phyloP scores from a whole-genome alignment of 1,140 invertebrate species.

The Drosophila suzukii region DNA sequence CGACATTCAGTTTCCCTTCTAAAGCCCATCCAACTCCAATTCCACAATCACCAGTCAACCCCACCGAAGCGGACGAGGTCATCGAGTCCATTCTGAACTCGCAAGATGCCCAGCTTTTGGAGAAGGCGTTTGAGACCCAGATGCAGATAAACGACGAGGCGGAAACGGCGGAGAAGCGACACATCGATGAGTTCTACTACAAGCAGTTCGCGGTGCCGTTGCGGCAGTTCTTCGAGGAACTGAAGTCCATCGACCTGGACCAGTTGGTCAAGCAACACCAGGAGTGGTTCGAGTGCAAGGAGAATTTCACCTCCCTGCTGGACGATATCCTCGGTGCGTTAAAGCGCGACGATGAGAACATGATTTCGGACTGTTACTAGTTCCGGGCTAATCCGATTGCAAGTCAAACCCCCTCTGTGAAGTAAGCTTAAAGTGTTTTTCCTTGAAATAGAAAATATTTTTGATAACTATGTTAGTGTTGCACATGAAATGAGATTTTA shows the following conservation, averaged over 20 bases:
- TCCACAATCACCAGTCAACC: slow-evolving; percentile 20
- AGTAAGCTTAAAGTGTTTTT: slow-evolving; percentile 37
- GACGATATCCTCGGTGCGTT: slow-evolving; percentile 88
- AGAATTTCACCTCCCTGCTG: slow-evolving; percentile 87
- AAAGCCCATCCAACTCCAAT: slow-evolving; percentile 6
- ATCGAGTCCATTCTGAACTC: slow-evolving; percentile 86
- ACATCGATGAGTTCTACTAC: slow-evolving; percentile 81
- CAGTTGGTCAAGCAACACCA: slow-evolving; percentile 86
- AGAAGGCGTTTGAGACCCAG: slow-evolving; percentile 85
- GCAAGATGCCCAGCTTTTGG: slow-evolving; percentile 87
- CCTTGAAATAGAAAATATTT: slow-evolving; percentile 32
- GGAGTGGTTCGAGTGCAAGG: slow-evolving; percentile 86
- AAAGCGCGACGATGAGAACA: slow-evolving; percentile 85
- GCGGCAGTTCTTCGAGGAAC: slow-evolving; percentile 86
- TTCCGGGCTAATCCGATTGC: slow-evolving; percentile 11
- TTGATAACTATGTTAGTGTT: slow-evolving; percentile 30
- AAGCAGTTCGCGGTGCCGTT: slow-evolving; percentile 84
- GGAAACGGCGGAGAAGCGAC: slow-evolving; percentile 44
- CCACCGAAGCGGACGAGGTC: slow-evolving; percentile 60
- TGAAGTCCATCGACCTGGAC: slow-evolving; percentile 86
- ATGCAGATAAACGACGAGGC: slow-evolving; percentile 57
- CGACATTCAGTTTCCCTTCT: slow-evolving; percentile 3
- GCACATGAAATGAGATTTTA: slow-evolving; percentile 35
- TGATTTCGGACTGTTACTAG: slow-evolving; percentile 89
- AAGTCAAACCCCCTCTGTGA: slow-evolving; percentile 15